Base-by-base conservation (phyloP, 2,113 vertebrate genomes). In the Phalacrocorax brasilianus region DNA sequence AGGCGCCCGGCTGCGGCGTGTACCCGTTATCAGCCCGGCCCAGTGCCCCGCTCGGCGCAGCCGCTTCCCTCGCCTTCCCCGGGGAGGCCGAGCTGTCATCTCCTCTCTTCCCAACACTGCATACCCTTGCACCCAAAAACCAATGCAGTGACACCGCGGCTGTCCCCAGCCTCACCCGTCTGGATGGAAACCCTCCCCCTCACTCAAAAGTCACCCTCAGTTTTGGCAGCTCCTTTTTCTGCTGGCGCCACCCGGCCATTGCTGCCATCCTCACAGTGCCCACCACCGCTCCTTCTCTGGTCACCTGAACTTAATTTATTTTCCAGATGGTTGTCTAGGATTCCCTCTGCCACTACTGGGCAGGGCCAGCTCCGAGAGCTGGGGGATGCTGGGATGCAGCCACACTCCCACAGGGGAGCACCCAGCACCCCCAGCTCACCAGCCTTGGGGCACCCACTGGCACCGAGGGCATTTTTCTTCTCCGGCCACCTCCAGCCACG, bases 81-180 rank as follows among this genome's bases (percentile, higher is more conserved):
- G 2, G 33, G 66, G 74, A 72, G 8, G 4, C 56, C 3, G 24
- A 30, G 78, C 10, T 55, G 32, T 55, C 59, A 50, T n/a, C 88
- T 42, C 47, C 70, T 49, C 65, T 53, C 33, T 26, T 70, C 27
- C 81, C 61, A 15, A 40, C 15, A 6, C 78, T 4, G 1, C 9
- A 5, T 10, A 16, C 4, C 23, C 83, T 9, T 1, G 79, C 66
- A 49, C 81, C 40, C 77, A 23, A 47, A 76, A 2, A 2, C 24
- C 67, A 58, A 1, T 0, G 4, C 2, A 2, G 22, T 1, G 6
- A 3, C 3, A 2, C 26, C 8, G 16, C 53, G 1, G 2, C 81
- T 8, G 1, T 30, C 68, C 74, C 63, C 75, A 68, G 10, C 4
- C 3, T 56, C 52, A 10, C 20, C 19, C 26, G 2, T 28, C 71